Percentiles rank a stretch among this genome's conserved stretches.
Evolutionary conservation across 2,113 vertebrate species (phyloP).

Genomic region (Calonectris borealis): DNA sequence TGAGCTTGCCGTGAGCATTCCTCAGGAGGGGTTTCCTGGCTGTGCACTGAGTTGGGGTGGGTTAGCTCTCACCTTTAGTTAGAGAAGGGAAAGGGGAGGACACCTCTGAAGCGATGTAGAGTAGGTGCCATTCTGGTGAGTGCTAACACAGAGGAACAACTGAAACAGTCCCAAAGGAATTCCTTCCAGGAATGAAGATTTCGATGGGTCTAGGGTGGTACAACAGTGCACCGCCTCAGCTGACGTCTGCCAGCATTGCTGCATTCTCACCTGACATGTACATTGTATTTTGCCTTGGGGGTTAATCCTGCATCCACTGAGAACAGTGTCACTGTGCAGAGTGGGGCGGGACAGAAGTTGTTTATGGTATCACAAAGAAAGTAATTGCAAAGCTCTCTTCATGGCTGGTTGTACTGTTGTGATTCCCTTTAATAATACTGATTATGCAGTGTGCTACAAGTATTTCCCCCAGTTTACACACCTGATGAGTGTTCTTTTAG

Average conservation of each 20-base stretch:
- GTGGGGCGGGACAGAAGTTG: background rate
- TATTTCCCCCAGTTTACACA: background rate
- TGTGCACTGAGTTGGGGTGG: background rate
- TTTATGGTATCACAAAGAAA: background rate
- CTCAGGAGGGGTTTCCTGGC: background rate
- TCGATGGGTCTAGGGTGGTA: background rate
- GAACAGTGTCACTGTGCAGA: background rate
- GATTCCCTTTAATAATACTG: background rate
- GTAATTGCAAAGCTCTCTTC: background rate
- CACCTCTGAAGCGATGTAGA: background rate
- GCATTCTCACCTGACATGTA: background rate
- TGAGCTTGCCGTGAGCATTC: rapidly evolving
- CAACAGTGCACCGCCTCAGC: background rate
- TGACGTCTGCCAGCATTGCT: background rate
- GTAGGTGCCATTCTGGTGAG: background rate
- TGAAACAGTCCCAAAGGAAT: background rate
- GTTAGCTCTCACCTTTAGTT: background rate
- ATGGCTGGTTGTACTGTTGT: background rate
- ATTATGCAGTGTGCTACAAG: background rate
- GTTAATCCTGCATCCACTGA: background rate
- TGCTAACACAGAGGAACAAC: background rate
- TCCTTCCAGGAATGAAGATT: background rate
- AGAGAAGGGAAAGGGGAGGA: background rate
- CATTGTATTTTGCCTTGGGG: background rate
- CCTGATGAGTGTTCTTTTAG: background rate